Evolutionary conservation across 2,888 invertebrate genomes (phyloP), one percentile per base, ranked within the genome.

Genomic region (Camptogramma bilineatum): DNA sequence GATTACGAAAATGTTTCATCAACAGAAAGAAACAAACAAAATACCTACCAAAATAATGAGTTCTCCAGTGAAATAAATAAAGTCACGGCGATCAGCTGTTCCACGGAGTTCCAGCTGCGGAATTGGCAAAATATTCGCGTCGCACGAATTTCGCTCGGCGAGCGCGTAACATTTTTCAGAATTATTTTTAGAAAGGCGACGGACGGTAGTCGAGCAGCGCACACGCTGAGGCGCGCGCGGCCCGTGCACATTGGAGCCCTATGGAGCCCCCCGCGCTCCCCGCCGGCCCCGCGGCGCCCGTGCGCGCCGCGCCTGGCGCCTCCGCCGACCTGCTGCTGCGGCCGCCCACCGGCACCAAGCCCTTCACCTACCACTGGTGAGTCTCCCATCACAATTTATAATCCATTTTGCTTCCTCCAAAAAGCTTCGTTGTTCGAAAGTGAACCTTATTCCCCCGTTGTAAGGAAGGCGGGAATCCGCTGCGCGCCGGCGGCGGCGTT

Each of bases 101-200:
- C 64, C 56, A 55, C 52, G 53, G 66, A 76, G 72, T 65, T 62
- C 52, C 59, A 60, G 71, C 69, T 65, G 73, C 72, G 80, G 76
- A 83, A 82, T 87, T 85, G 84, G 90, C 88, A 79, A 90, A 90
- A 90, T 89, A 87, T 90, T 87, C 85, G 89, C 87, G 76, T 82
- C 84, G 81, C 82, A 85, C 84, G 81, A 83, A 85, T 83, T 86
- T 84, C 79, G 79, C 79, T 65, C 79, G 77, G 82, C 80, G 86
- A 80, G 84, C 83, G 87, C 75, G 79, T 85, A 81, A 87, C 87
- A 91, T 91, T 88, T 91, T 91, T 91, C 83, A 79, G 87, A 85
- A 87, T 87, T 93, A 93, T 93, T 92, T 91, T 87, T 93, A 92
- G 92, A 89, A 89, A 91, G 90, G 87, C 85, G 90, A 88, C 87